phyloP scores from a whole-genome alignment of 2,113 vertebrate species.

The Petromus typicus region DNA sequence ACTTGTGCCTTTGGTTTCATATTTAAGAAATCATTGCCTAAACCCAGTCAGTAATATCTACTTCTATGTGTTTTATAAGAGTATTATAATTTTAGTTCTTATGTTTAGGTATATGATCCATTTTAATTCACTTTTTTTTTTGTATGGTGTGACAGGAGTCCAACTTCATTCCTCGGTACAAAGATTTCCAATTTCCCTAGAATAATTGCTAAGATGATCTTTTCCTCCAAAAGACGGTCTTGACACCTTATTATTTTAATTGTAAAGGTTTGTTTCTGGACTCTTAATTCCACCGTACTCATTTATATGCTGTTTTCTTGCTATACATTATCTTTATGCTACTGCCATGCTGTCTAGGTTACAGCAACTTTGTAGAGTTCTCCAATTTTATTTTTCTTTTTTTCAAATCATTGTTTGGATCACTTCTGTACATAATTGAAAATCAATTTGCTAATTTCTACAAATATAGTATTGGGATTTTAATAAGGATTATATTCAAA shows the following conservation, averaged over 20 bases:
- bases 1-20: background rate
- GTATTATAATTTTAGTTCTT: background rate
- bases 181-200: background rate
- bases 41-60: background rate
- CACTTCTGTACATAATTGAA: background rate
- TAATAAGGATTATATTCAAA: background rate
- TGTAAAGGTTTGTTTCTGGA: background rate
- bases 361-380: background rate
- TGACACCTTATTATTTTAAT: background rate
- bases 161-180: background rate
- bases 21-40: background rate
- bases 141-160: background rate
- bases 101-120: background rate
- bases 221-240: background rate
- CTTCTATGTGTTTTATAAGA: background rate
- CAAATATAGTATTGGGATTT: background rate
- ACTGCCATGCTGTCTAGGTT: background rate
- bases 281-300: background rate
- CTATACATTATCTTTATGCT: background rate
- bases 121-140: background rate
- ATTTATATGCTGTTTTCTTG: background rate
- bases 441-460: background rate
- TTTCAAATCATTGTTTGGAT: background rate
- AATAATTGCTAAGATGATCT: background rate
- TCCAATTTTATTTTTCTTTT: background rate